Conservation (phyloP, 2,113 vertebrate genomes). For the Holacanthus passer region DNA sequence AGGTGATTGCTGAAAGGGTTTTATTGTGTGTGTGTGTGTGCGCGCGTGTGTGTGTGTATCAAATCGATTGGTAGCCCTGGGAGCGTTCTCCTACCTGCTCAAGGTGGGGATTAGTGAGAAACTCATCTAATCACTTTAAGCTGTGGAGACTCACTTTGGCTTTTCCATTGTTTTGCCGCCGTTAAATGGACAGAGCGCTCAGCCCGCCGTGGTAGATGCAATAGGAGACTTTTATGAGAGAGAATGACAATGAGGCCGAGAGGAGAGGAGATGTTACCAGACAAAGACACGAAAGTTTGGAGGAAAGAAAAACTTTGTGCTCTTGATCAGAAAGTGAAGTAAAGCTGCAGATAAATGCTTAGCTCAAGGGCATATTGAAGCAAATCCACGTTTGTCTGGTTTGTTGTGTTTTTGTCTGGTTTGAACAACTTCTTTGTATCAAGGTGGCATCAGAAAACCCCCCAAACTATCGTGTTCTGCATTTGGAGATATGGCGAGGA, state of each 20-base stretch:
- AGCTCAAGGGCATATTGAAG: slow-evolving; percentile 47
- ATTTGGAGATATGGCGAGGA: background rate
- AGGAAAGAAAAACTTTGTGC: slow-evolving; percentile 33
- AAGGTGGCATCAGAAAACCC: background rate
- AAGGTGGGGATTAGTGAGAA: slow-evolving; percentile 82
- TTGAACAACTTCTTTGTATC: background rate
- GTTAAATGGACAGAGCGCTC: slow-evolving; percentile 67
- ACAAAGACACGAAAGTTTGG: slow-evolving; percentile 62
- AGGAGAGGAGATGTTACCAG: slow-evolving; percentile 10
- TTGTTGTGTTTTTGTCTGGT: slow-evolving; percentile 27
- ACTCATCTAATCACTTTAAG: slow-evolving; percentile 81
- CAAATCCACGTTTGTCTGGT: slow-evolving; percentile 45
- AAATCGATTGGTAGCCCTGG: slow-evolving; percentile 76
- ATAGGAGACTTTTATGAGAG: slow-evolving; percentile 54
- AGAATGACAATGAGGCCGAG: slow-evolving; percentile 66
- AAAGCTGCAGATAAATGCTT: slow-evolving; percentile 56
- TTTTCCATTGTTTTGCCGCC: slow-evolving; percentile 75
- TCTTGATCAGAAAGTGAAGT: slow-evolving; percentile 39
- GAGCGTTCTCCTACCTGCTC: slow-evolving; percentile 76
- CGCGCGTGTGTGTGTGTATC: slow-evolving; percentile 35
- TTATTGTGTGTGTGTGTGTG: slow-evolving; percentile 39
- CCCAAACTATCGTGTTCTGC: background rate
- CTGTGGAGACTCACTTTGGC: slow-evolving; percentile 79
- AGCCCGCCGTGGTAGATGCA: slow-evolving; percentile 50
- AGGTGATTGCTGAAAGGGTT: slow-evolving; percentile 66